A percentile compares a stretch with the other conserved stretches of the same genome.
Conservation (phyloP, 2,797 vertebrate genomes). For the Pipistrellus pygmaeus region DNA sequence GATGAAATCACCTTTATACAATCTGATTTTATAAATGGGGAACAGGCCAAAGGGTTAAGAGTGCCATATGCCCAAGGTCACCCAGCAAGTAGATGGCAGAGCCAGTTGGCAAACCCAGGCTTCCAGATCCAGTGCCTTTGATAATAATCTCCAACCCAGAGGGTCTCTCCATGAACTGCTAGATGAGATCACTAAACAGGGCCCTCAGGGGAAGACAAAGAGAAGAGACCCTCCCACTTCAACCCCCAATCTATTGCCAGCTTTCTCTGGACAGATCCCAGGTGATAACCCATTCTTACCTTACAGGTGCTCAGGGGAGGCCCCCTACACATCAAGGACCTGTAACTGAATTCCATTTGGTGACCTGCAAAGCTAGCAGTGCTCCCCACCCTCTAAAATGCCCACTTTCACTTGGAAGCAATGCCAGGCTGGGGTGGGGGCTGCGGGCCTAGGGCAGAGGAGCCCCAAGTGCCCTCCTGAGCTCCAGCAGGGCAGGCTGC, state of each 20-base stretch:
- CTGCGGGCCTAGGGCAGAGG: neutral
- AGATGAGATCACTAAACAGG: neutral
- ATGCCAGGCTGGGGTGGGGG: accelerated
- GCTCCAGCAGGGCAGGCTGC: neutral
- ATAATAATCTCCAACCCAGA: neutral
- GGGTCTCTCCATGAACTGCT: neutral
- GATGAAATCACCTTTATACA: neutral
- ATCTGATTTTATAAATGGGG: neutral
- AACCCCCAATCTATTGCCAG: neutral
- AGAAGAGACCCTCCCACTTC: neutral
- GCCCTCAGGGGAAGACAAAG: neutral
- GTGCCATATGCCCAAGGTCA: neutral
- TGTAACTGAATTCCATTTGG: neutral
- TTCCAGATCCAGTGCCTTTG: neutral
- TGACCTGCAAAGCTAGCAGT: neutral
- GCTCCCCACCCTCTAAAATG: neutral
- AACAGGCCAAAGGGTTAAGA: neutral
- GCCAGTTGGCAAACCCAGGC: neutral
- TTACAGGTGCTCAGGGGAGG: neutral
- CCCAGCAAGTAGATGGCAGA: neutral
- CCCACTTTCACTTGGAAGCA: neutral
- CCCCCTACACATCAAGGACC: neutral
- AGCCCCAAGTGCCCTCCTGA: neutral
- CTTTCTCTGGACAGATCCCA: neutral
- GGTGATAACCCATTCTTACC: neutral